Evolutionary conservation across 2,888 invertebrate genomes (phyloP).

Genomic region (Aleiodes testaceus): DNA sequence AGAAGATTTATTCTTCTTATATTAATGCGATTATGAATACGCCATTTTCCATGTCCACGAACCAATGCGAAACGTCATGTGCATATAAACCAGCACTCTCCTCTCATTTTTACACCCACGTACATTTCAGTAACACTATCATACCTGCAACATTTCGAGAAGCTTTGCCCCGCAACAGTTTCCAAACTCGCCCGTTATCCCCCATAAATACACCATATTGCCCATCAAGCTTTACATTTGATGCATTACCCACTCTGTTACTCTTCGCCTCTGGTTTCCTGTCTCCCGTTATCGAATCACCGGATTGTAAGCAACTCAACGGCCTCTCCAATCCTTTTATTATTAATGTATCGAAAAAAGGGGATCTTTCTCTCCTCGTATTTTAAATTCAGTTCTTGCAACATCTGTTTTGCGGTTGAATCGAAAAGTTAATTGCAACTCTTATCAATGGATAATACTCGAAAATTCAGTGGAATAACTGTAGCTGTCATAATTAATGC

Average conservation of each 20-base stretch:
- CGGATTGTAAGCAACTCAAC: slow-evolving; percentile 23
- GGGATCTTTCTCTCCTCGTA: no score
- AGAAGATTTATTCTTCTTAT: slow-evolving; percentile 67
- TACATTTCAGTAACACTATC: slow-evolving; percentile 1
- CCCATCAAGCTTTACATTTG: slow-evolving; percentile 70
- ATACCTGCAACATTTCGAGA: slow-evolving; percentile 28
- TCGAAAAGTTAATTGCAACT: slow-evolving; percentile 11
- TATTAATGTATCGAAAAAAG: no score
- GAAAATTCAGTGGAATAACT: slow-evolving; percentile 39
- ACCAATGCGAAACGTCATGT: no score
- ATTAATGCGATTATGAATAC: slow-evolving; percentile 65
- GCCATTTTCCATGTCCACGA: no score
- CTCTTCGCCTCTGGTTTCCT: not conserved
- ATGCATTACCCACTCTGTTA: slow-evolving; percentile 62
- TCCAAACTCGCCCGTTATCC: slow-evolving; percentile 45
- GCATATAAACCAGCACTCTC: no score
- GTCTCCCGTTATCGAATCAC: slow-evolving; percentile 20
- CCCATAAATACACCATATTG: slow-evolving; percentile 70
- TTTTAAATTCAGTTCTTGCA: no score
- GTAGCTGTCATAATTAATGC: slow-evolving; percentile 19
- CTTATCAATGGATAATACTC: slow-evolving; percentile 32
- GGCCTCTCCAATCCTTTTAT: slow-evolving; percentile 25
- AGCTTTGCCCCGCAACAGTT: slow-evolving; percentile 8
- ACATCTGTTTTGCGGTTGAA: no score
- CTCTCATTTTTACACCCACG: not conserved